Conservation (phyloP, 53 echinoderm and acorn worm genomes). For the Astropecten irregularis region DNA sequence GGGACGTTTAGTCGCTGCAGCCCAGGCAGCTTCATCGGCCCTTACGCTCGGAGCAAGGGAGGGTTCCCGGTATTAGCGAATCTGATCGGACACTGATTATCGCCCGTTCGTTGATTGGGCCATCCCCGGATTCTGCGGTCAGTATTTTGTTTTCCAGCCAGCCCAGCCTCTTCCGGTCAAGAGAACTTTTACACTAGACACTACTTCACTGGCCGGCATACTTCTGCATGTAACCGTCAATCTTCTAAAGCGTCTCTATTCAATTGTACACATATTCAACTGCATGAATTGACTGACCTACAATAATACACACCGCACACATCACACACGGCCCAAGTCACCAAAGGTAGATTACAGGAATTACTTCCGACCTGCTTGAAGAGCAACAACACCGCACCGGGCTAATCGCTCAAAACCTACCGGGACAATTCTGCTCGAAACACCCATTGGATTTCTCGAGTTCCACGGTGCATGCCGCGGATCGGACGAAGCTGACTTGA, state of each 20-base stretch:
- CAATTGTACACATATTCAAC: too few relatives aligned
- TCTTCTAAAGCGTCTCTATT: too few relatives aligned
- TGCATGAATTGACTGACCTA: too few relatives aligned
- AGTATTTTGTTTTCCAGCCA: too few relatives aligned
- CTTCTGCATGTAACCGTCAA: too few relatives aligned
- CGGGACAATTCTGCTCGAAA: conserved; percentile 31
- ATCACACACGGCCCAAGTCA: background rate
- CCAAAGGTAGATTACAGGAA: conserved; percentile 5
- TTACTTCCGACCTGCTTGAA: conserved; percentile 52
- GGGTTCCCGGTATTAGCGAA: conserved; percentile 5
- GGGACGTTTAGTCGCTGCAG: conserved; percentile 22
- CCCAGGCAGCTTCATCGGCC: conserved; percentile 20
- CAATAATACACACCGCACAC: background rate
- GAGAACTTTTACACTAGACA: conserved; percentile 1
- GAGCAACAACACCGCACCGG: too few relatives aligned
- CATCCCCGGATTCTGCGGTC: background rate
- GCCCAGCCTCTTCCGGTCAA: background rate
- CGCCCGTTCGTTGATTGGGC: too few relatives aligned
- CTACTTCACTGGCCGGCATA: too few relatives aligned
- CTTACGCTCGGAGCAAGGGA: conserved; percentile 29
- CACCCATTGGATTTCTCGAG: background rate
- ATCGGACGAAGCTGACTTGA: too few relatives aligned
- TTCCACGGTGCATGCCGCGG: conserved; percentile 15
- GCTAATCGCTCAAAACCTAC: conserved; percentile 5
- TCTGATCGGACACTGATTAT: conserved; percentile 20